phyloP scores from a whole-genome alignment of 2,888 invertebrate species.

The Campoletis raptor region DNA sequence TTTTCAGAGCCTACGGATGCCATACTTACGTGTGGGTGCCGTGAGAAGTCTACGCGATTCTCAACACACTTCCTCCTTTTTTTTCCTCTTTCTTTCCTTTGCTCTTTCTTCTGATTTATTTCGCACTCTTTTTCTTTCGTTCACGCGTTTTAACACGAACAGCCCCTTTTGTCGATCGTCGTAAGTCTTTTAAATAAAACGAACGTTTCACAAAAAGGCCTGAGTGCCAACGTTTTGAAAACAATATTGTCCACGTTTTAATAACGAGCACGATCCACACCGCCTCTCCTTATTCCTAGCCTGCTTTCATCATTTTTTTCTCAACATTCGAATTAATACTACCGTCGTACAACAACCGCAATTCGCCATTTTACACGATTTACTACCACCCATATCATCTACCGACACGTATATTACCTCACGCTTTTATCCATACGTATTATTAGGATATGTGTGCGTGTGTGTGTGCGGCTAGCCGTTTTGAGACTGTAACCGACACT shows the following conservation, averaged over 20 bases:
- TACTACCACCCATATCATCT: slow-evolving; percentile 31
- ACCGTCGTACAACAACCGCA: slow-evolving; percentile 78
- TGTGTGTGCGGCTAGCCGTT: slow-evolving; percentile 10
- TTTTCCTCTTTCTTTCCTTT: not conserved
- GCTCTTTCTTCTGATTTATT: slow-evolving; percentile 1
- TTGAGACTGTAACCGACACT: not conserved
- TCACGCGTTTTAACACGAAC: slow-evolving; percentile 13
- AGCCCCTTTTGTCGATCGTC: slow-evolving; percentile 26
- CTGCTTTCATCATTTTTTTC: slow-evolving; percentile 52
- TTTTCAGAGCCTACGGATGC: slow-evolving; percentile 41
- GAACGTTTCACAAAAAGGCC: not conserved
- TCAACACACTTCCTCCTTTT: slow-evolving; percentile 13
- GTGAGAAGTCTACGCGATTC: slow-evolving; percentile 46
- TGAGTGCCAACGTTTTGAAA: not conserved
- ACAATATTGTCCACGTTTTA: slow-evolving; percentile 30
- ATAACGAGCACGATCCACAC: slow-evolving; percentile 29
- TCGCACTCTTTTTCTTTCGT: slow-evolving; percentile 6
- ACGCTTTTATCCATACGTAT: not conserved
- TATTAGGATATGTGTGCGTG: slow-evolving; percentile 17
- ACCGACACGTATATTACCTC: slow-evolving; percentile 12
- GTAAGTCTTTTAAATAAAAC: slow-evolving; percentile 10
- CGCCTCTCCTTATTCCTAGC: slow-evolving; percentile 38
- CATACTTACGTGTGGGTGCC: slow-evolving; percentile 61
- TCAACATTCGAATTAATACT: slow-evolving; percentile 51
- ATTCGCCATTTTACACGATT: slow-evolving; percentile 75